phyloP scores from a whole-genome alignment of 2,113 vertebrate genomes.

The Atrichornis clamosus region DNA sequence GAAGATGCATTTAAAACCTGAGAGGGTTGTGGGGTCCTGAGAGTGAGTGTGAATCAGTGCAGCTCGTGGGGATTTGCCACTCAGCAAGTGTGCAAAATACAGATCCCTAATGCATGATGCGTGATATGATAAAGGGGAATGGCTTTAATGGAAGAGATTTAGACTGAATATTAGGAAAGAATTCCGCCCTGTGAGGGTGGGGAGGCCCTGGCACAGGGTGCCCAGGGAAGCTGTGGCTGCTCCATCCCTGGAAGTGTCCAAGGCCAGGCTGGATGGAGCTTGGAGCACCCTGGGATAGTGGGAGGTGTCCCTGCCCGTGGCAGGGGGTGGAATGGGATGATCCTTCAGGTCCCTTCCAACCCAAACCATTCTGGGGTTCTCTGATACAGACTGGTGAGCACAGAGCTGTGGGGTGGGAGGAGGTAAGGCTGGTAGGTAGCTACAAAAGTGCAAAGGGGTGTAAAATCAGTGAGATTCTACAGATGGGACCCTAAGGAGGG shows the following conservation, averaged over 20 bases:
- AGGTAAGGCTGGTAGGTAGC: background rate
- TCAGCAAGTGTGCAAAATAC: background rate
- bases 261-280: background rate
- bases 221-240: background rate
- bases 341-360: background rate
- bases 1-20: background rate
- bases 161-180: background rate
- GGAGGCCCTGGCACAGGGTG: background rate
- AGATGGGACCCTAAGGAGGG: background rate
- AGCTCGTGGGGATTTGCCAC: background rate
- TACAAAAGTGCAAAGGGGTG: background rate
- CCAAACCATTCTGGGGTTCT: background rate
- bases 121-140: background rate
- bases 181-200: background rate
- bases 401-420: background rate
- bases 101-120: background rate
- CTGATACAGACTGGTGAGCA: rapidly evolving
- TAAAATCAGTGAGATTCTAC: background rate
- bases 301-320: background rate
- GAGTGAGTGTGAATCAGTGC: rapidly evolving
- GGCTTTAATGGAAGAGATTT: background rate
- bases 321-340: background rate
- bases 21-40: background rate
- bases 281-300: background rate
- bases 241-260: background rate